Evolutionary conservation across 2,113 vertebrate genomes (phyloP), one percentile per base, ranked within the genome.

Genomic region (Apteryx mantelli): DNA sequence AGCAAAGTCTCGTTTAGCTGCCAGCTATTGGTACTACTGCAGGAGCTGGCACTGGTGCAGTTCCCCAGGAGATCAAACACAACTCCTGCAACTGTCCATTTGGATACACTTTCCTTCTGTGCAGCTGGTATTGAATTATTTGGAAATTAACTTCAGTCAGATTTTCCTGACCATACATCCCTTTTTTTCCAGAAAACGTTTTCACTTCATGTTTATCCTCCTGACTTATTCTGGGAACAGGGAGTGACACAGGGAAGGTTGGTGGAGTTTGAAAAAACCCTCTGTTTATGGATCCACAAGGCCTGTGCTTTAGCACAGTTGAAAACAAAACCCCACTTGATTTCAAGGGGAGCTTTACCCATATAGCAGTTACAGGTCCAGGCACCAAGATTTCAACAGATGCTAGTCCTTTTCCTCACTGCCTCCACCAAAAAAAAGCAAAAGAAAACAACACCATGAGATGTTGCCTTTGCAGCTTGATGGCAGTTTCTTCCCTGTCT

Each of bases 41-140:
- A 84, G 86, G 76, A 82, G 65, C 78, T 95, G 96, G 96, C 91
- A 46, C 25, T 30, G 93, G 22, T 64, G 87, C 85, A 91, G 94
- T 53, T 13, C 75, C 60, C 93, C 88, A 94, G 87, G 80, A 93
- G 84, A 95, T 95, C 94, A 95, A 95, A 94, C 91, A n/a, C 1
- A 4, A 68, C 93, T 91, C 80, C 93, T 95, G 73, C 91, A 96
- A 97, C 76, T 95, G 96, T 91, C 93, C 79, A 0, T 81, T 95
- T 52, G 75, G 97, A 95, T 94, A 79, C 0, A 1, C 68, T 88
- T 83, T 75, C 93, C 93, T 78, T 76, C 82, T 92, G 92, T 73
- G 91, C 96, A 97, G 91, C 96, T 97, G 96, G 83, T 96, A 81
- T 64, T 17, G 68, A 88, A 81, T 78, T 88, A 46, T 94, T 95